Evolutionary conservation across 1,140 invertebrate species (phyloP).

Genomic region (Bacillus rossius): DNA sequence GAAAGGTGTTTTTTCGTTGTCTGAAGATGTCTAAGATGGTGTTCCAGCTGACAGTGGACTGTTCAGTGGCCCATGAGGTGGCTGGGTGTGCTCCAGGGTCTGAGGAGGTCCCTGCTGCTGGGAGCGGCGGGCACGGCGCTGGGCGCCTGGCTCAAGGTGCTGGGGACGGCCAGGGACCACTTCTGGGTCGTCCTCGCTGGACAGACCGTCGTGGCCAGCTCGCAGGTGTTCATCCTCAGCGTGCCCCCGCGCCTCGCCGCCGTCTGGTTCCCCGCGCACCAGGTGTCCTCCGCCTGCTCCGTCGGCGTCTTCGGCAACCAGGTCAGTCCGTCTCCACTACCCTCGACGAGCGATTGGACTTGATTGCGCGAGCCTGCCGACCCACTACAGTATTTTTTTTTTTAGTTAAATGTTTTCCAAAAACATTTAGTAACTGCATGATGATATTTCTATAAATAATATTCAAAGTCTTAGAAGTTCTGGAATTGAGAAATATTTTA

Average conservation of each 20-base stretch:
- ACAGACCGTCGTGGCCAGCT: slow-evolving; percentile 81
- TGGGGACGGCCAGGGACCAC: slow-evolving; percentile 66
- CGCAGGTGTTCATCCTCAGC: slow-evolving; percentile 89
- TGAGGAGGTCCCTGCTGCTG: slow-evolving; percentile 75
- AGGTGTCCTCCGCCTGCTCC: slow-evolving; percentile 95
- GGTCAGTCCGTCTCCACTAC: slow-evolving; percentile 56
- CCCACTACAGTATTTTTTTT: too few species aligned
- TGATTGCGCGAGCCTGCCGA: too few species aligned
- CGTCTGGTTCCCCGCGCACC: slow-evolving; percentile 93
- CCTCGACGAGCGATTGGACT: too few species aligned
- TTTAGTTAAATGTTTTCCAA: too few species aligned
- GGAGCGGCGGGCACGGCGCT: slow-evolving; percentile 82
- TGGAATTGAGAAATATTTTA: too few species aligned
- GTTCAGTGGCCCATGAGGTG: too few species aligned
- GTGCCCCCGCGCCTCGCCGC: slow-evolving; percentile 91
- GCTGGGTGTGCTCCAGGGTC: slow-evolving; percentile 53
- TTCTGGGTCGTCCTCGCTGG: slow-evolving; percentile 86
- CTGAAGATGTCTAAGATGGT: too few species aligned
- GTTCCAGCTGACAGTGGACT: too few species aligned
- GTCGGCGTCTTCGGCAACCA: slow-evolving; percentile 99
- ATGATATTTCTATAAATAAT: too few species aligned
- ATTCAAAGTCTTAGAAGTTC: too few species aligned
- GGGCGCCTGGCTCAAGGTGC: slow-evolving; percentile 93
- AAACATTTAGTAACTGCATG: too few species aligned
- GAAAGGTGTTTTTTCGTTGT: too few species aligned